These are phyloP conservation scores for Tauraco hartlaubi DNA, from an alignment of 2,797 vertebrate genomes.

Conservation along the genomic window DNA sequence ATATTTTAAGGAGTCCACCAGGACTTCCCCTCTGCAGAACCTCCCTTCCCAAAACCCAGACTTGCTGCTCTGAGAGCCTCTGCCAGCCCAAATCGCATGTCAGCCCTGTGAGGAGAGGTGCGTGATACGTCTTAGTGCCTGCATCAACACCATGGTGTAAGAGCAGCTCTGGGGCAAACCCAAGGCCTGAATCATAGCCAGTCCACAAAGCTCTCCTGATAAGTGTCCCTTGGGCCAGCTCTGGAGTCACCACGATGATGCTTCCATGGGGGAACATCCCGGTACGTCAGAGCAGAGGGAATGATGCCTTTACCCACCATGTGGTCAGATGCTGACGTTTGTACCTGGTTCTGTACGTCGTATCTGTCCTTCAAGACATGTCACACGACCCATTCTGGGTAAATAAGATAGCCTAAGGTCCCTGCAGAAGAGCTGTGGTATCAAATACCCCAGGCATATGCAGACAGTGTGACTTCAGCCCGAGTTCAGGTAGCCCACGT, in stretches of 20 bases:
- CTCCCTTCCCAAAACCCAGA: neutral
- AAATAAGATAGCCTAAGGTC: neutral
- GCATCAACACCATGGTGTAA: neutral
- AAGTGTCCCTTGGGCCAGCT: neutral
- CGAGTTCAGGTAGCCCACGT: neutral
- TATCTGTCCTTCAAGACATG: neutral
- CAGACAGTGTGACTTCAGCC: neutral
- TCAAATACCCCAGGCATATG: neutral
- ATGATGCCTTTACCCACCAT: rapidly evolving
- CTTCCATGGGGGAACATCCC: neutral
- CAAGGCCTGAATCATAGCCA: neutral
- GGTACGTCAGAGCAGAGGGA: neutral
- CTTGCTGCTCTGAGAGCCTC: neutral
- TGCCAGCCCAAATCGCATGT: neutral
- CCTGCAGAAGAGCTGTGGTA: neutral
- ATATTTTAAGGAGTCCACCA: neutral
- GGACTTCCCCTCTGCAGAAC: neutral
- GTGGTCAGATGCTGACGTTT: neutral
- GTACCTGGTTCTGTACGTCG: neutral
- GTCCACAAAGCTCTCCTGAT: neutral
- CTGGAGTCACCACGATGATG: neutral
- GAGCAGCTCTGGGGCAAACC: neutral
- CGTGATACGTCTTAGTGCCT: neutral
- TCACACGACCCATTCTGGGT: neutral
- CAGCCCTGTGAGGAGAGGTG: neutral